Evolutionary conservation across 2,113 vertebrate species (phyloP).

Genomic region (Serilophus lunatus): DNA sequence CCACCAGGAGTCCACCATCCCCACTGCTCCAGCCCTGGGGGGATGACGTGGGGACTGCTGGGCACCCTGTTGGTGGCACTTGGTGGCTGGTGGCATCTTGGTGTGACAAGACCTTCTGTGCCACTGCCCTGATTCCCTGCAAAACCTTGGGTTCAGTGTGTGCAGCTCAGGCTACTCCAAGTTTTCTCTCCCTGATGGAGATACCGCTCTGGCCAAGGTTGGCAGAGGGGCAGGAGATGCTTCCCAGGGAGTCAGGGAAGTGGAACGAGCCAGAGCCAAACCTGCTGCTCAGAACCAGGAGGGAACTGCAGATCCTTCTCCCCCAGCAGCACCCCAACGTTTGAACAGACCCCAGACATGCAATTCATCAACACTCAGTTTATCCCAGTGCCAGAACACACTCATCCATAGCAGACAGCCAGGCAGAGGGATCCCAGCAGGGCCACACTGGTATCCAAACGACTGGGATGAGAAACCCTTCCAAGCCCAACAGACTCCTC

Average conservation of each 20-base stretch:
- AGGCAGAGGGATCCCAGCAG: background rate
- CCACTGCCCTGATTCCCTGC: background rate
- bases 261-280: background rate
- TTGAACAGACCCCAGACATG: background rate
- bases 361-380: background rate
- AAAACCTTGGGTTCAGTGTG: background rate
- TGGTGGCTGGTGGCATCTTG: background rate
- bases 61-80: accelerated
- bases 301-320: background rate
- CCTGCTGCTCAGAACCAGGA: accelerated
- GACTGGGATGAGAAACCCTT: background rate
- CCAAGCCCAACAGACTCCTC: accelerated
- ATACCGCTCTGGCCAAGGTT: background rate
- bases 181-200: background rate
- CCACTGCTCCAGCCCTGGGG: background rate
- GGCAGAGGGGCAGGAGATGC: background rate
- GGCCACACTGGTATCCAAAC: accelerated
- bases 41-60: accelerated
- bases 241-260: background rate
- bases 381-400: background rate
- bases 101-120: accelerated
- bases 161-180: background rate
- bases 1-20: accelerated
- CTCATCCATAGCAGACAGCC: accelerated
- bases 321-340: background rate